Evolutionary conservation across 2,888 invertebrate genomes (phyloP).

Genomic region (Dorcus parallelipipedus): DNA sequence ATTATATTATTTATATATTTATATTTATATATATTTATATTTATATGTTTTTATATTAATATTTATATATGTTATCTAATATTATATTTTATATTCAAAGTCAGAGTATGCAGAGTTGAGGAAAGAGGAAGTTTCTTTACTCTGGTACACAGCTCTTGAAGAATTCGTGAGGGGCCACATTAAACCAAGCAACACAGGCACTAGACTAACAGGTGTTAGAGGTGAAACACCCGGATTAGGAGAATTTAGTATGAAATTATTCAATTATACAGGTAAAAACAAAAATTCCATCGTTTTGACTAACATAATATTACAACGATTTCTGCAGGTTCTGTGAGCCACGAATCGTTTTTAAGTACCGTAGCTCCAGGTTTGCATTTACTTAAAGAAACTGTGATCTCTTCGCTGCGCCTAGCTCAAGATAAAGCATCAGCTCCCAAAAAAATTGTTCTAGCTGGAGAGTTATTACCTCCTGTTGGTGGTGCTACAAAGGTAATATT

Average conservation of each 20-base stretch:
- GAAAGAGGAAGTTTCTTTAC: constrained; percentile 59
- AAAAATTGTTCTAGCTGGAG: constrained; percentile 61
- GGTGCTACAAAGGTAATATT: constrained; percentile 41
- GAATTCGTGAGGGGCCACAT: constrained; percentile 60
- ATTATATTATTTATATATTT: too few relatives aligned
- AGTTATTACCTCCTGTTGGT: constrained; percentile 50
- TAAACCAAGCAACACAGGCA: constrained; percentile 52
- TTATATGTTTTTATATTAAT: too few relatives aligned
- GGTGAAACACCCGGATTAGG: constrained; percentile 79
- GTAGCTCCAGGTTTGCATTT: constrained; percentile 66
- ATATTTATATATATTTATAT: too few relatives aligned
- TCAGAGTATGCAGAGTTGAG: too few relatives aligned
- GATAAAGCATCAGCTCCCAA: constrained; percentile 53
- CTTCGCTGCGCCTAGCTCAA: constrained; percentile 62
- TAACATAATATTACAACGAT: constrained; percentile 1
- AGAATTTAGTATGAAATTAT: constrained; percentile 65
- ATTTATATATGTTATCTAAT: too few relatives aligned
- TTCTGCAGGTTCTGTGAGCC: constrained; percentile 57
- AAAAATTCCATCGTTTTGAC: background rate
- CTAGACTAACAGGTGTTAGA: constrained; percentile 58
- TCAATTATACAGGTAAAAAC: constrained; percentile 44
- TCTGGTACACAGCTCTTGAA: constrained; percentile 83
- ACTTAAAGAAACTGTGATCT: constrained; percentile 72
- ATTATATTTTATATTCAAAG: too few relatives aligned
- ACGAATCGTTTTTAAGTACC: constrained; percentile 72